Evolutionary conservation across 2,888 invertebrate species (phyloP).

Genomic region (Amphipoea oculea): DNA sequence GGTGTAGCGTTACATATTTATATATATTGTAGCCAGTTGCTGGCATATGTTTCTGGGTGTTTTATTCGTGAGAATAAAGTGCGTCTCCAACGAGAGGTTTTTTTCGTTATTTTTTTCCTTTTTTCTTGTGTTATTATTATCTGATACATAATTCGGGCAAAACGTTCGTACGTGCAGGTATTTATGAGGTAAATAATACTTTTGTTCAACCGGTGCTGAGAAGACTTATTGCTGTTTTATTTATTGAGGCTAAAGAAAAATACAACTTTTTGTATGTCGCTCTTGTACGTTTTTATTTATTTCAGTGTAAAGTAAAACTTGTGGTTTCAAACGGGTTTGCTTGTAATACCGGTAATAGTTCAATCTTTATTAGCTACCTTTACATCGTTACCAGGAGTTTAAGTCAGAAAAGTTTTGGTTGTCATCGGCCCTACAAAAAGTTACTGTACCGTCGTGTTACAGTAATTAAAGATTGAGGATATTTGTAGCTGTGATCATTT

Average conservation of each 20-base stretch:
- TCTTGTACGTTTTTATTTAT: conserved; percentile 35
- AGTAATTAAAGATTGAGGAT: background rate
- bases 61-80: conserved; percentile 86
- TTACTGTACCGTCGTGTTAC: background rate
- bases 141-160: conserved; percentile 67
- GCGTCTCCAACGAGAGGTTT: conserved; percentile 72
- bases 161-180: conserved; percentile 67
- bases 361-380: background rate
- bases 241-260: conserved; percentile 60
- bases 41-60: conserved; percentile 86
- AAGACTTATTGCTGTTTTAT: conserved; percentile 63
- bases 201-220: conserved; percentile 56
- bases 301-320: conserved; percentile 18
- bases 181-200: conserved; percentile 69
- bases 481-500: background rate
- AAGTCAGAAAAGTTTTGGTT: background rate
- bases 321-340: conserved; percentile 4
- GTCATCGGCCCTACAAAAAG: background rate
- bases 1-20: conserved; percentile 81
- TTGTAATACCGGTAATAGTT: background rate
- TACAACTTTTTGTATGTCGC: conserved; percentile 39
- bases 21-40: conserved; percentile 83
- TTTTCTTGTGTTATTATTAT: conserved; percentile 72
- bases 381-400: background rate
- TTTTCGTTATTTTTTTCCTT: conserved; percentile 67